Conservation (phyloP, 2,113 vertebrate species). For the Macrotis lagotis region DNA sequence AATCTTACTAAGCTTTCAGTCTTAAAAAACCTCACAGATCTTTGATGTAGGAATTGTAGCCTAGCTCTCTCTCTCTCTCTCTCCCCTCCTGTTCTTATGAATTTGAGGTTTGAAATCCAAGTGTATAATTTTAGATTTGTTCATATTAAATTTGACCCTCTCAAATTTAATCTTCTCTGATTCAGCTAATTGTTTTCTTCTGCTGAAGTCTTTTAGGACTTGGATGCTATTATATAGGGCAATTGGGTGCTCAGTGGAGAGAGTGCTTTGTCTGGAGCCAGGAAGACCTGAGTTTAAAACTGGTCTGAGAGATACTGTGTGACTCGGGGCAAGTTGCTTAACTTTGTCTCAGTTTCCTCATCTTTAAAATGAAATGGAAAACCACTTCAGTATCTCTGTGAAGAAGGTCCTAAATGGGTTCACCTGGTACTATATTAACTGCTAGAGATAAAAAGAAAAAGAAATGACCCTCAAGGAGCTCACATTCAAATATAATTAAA, state of each 20-base stretch:
- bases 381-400: not conserved
- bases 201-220: not conserved
- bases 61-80: not conserved
- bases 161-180: not conserved
- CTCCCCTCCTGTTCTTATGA: not conserved
- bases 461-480: no score
- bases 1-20: not conserved
- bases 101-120: not conserved
- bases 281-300: not conserved
- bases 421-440: no score
- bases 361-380: not conserved
- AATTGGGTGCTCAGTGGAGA: not conserved
- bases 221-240: not conserved
- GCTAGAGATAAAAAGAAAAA: no score
- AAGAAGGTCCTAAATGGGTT: not conserved
- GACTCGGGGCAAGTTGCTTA: not conserved
- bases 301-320: not conserved
- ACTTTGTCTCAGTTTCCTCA: not conserved
- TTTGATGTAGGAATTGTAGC: not conserved
- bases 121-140: not conserved
- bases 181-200: not conserved
- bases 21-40: not conserved
- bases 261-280: not conserved
- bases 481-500: no score
- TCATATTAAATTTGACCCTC: not conserved